Conservation (phyloP, 2,113 vertebrate species). For the human (Homo sapiens) region DNA sequence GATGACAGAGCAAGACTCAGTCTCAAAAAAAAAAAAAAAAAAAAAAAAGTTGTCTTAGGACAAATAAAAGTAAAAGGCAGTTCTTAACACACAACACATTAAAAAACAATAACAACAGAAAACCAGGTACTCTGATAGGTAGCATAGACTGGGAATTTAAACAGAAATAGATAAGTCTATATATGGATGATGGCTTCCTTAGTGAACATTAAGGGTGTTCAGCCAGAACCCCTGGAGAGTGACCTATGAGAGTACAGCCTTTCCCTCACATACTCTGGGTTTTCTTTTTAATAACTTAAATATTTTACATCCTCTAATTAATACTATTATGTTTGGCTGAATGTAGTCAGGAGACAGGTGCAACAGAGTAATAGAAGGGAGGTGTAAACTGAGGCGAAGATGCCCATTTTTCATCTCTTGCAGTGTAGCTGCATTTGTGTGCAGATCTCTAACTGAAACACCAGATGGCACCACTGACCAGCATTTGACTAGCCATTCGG, state of each 20-base stretch:
- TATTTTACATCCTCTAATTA: background rate
- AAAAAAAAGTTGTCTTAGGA: background rate
- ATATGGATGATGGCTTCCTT: background rate
- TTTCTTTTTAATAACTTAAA: slow-evolving; percentile 5
- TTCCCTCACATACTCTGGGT: background rate
- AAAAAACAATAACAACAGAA: background rate
- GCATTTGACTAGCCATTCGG: background rate
- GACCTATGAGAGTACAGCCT: background rate
- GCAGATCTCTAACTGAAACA: slow-evolving; percentile 36
- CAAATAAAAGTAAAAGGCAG: slow-evolving; percentile 12
- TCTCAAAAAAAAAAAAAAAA: too few species aligned
- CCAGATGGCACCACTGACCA: slow-evolving; percentile 41
- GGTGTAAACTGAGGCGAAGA: background rate
- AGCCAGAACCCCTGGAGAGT: background rate
- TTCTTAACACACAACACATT: background rate
- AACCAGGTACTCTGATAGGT: background rate
- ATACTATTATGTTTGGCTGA: background rate
- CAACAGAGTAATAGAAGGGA: background rate
- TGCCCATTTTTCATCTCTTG: background rate
- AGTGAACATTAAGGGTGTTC: background rate
- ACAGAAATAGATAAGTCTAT: background rate
- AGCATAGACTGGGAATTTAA: background rate
- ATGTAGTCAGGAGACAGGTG: background rate
- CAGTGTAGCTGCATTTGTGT: background rate
- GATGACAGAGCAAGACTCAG: too few species aligned